These are phyloP conservation scores for Campoplex nolae DNA, from an alignment of 2,888 invertebrate genomes.

Conservation along the genomic window DNA sequence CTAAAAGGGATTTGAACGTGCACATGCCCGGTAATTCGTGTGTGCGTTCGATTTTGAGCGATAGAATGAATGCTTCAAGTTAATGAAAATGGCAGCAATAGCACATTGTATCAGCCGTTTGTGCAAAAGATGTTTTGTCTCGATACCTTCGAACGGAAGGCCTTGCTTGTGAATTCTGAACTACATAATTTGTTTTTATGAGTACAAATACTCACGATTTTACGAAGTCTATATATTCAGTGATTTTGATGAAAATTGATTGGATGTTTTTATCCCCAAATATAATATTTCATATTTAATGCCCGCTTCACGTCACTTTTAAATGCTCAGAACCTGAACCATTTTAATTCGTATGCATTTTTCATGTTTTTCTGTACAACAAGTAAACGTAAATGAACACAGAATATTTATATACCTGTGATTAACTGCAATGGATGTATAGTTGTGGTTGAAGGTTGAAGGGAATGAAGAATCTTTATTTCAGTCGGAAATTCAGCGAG, in stretches of 20 bases:
- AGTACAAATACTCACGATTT: neutral
- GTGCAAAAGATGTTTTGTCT: slow-evolving; percentile 49
- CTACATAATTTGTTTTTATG: neutral
- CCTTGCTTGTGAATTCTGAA: slow-evolving; percentile 22
- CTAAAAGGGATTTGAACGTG: neutral
- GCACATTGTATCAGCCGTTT: slow-evolving; percentile 6
- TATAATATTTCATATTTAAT: neutral
- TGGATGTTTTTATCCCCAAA: neutral
- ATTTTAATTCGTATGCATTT: too few species aligned
- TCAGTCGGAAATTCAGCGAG: too few species aligned
- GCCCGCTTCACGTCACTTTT: too few species aligned
- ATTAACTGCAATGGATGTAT: too few species aligned
- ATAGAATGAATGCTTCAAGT: neutral
- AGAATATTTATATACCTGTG: too few species aligned
- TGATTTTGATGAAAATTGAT: slow-evolving; percentile 16
- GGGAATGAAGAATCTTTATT: too few species aligned
- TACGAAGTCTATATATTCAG: slow-evolving; percentile 29
- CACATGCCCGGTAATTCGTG: neutral
- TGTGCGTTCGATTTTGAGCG: neutral
- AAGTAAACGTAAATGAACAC: too few species aligned
- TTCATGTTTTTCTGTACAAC: too few species aligned
- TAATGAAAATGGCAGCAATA: neutral
- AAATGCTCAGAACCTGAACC: too few species aligned
- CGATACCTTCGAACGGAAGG: slow-evolving; percentile 60
- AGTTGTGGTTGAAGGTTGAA: too few species aligned